Conservation (phyloP, 2,797 vertebrate species). For the Alosa sapidissima region DNA sequence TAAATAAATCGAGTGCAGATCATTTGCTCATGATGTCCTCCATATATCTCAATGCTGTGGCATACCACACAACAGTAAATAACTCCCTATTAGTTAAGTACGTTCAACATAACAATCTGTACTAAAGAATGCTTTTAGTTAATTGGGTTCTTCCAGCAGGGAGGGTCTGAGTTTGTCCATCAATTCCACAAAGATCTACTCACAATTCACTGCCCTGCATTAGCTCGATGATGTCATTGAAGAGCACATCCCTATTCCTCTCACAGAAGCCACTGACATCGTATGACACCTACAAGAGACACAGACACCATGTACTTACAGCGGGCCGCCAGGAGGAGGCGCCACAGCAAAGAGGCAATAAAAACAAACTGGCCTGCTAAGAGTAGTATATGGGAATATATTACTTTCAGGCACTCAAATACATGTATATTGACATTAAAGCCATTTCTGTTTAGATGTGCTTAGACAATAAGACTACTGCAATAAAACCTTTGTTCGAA, state of each 20-base stretch:
- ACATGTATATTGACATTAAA: neutral
- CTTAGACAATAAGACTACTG: neutral
- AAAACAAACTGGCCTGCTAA: neutral
- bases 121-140: neutral
- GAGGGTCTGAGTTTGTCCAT: neutral
- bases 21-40: neutral
- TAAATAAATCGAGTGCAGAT: neutral
- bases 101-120: neutral
- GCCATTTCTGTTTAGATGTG: neutral
- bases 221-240: conserved; percentile 82
- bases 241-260: conserved; percentile 81
- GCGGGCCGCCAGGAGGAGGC: neutral
- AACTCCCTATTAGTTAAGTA: neutral
- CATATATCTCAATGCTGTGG: neutral
- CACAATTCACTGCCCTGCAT: conserved; percentile 86
- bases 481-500: too few species aligned
- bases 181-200: conserved; percentile 49
- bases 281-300: conserved; percentile 70
- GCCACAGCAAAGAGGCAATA: neutral
- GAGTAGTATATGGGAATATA: too few species aligned
- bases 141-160: neutral
- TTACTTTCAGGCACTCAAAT: too few species aligned
- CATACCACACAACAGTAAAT: neutral
- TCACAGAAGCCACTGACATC: conserved; percentile 77
- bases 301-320: neutral